Conservation (phyloP, 2,888 invertebrate species). For the Salticus scenicus region DNA sequence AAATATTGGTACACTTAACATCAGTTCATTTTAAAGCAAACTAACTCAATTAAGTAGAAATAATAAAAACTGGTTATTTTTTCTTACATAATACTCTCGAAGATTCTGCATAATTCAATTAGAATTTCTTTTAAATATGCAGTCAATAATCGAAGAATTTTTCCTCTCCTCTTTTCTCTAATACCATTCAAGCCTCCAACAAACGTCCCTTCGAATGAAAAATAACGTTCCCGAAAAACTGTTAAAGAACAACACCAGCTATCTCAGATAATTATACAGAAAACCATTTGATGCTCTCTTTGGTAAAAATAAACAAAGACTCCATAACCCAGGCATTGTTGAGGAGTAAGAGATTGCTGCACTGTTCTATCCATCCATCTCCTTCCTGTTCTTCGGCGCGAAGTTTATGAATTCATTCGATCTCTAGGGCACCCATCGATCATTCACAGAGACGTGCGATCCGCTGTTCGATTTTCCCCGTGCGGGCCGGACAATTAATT, state of each 20-base stretch:
- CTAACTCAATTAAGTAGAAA: too few species aligned
- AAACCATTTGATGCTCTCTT: constrained; percentile 45
- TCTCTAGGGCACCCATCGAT: constrained; percentile 64
- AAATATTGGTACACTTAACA: too few species aligned
- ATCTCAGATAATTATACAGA: constrained; percentile 53
- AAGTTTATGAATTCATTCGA: constrained; percentile 69
- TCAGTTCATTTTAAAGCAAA: too few species aligned
- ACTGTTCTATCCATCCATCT: constrained; percentile 34
- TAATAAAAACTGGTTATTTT: too few species aligned
- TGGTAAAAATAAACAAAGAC: constrained; percentile 28
- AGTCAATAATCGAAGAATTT: background rate
- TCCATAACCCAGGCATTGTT: constrained; percentile 3
- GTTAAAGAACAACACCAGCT: constrained; percentile 34
- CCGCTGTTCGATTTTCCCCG: constrained; percentile 29
- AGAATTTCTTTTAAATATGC: background rate
- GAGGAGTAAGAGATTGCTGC: background rate
- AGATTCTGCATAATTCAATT: too few species aligned
- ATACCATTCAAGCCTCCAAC: too few species aligned
- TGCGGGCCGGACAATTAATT: constrained; percentile 61
- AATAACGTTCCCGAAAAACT: constrained; percentile 48
- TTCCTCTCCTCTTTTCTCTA: too few species aligned
- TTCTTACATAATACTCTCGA: too few species aligned
- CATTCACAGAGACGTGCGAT: constrained; percentile 51
- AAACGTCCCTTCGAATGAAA: constrained; percentile 24
- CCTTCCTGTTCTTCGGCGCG: constrained; percentile 24